phyloP scores from a whole-genome alignment of 2,888 invertebrate genomes.

The Lasioglossum villosulum region DNA sequence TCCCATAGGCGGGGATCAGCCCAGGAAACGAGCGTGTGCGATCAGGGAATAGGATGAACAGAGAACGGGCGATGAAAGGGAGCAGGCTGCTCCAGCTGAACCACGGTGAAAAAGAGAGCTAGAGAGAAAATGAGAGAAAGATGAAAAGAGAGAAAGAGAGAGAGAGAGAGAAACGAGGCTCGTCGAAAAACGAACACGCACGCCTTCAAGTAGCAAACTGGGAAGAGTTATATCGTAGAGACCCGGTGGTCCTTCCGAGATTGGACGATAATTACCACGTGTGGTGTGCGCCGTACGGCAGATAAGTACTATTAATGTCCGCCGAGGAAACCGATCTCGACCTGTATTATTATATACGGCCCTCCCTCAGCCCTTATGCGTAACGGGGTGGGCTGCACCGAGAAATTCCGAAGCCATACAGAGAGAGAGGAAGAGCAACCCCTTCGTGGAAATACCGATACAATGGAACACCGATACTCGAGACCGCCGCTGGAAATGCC shows the following conservation, averaged over 20 bases:
- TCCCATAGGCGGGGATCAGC: conserved; percentile 22
- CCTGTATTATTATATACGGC: conserved; percentile 70
- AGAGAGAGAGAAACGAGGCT: conserved; percentile 13
- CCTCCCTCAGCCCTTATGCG: conserved; percentile 15
- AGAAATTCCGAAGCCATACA: background rate
- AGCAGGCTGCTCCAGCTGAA: background rate
- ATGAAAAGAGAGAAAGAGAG: background rate
- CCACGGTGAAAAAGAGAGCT: background rate
- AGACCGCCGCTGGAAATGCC: background rate
- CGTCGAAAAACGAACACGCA: conserved; percentile 58
- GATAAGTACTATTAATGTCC: conserved; percentile 74
- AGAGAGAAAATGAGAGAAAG: background rate
- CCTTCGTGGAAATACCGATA: background rate
- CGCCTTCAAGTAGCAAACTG: conserved; percentile 70
- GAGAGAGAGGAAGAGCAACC: background rate
- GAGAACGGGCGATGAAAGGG: background rate
- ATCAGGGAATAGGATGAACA: background rate
- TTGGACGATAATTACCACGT: conserved; percentile 74
- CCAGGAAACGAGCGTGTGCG: background rate
- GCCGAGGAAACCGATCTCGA: conserved; percentile 66
- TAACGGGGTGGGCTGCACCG: conserved; percentile 8
- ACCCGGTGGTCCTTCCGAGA: conserved; percentile 72
- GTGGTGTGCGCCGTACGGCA: conserved; percentile 64
- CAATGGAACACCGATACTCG: conserved; percentile 3
- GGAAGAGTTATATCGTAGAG: conserved; percentile 72